Evolutionary conservation across 1,140 invertebrate species (phyloP).

Genomic region (Zophobas morio): DNA sequence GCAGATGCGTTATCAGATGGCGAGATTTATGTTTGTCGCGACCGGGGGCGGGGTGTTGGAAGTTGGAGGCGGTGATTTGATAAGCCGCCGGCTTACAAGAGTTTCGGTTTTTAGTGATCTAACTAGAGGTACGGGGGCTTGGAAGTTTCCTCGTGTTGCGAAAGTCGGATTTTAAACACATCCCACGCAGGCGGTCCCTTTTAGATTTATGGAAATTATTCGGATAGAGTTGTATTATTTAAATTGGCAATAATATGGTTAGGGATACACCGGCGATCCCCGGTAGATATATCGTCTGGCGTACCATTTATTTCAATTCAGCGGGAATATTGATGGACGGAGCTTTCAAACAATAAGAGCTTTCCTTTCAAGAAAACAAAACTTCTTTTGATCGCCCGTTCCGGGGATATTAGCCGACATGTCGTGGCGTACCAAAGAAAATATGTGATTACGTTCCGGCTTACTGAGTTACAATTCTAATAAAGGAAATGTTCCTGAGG

Average conservation of each 20-base stretch:
- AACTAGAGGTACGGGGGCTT: conserved; percentile 6
- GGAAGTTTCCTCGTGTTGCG: conserved; percentile 3
- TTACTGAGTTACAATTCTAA: conserved; percentile 13
- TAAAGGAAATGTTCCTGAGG: conserved; percentile 1
- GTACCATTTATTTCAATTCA: conserved; percentile 37
- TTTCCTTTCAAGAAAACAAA: conserved; percentile 17
- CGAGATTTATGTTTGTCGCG: background rate
- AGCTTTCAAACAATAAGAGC: conserved; percentile 37
- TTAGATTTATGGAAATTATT: background rate
- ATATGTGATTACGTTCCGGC: conserved; percentile 12
- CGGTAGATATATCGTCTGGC: conserved; percentile 1
- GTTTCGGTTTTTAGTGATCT: background rate
- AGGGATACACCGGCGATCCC: conserved; percentile 14
- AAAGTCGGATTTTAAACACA: conserved; percentile 7
- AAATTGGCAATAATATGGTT: conserved; percentile 23
- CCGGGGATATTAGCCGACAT: conserved; percentile 6
- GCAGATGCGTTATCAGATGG: background rate
- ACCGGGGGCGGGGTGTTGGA: background rate
- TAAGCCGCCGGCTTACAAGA: conserved; percentile 6
- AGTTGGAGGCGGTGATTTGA: conserved; percentile 8
- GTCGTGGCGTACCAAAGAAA: conserved; percentile 1
- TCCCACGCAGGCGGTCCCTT: background rate
- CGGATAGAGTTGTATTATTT: conserved; percentile 22
- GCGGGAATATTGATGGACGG: conserved; percentile 25
- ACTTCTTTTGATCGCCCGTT: conserved; percentile 13